Base-by-base conservation (phyloP, 2,888 invertebrate species). In the Bombylius discolor region DNA sequence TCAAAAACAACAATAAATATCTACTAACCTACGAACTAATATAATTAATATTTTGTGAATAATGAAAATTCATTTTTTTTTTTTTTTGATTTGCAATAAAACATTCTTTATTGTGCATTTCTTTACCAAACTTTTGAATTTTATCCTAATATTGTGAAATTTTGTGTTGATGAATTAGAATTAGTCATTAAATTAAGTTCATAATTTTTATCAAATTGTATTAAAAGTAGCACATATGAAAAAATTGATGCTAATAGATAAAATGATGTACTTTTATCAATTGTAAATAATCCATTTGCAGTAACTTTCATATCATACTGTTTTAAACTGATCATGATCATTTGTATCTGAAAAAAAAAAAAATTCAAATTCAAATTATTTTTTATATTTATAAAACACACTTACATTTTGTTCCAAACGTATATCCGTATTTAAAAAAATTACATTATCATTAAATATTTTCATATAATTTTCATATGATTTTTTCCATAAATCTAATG, bases 391-490 rank as follows among this genome's bases (percentile, higher is more conserved):
- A n/a, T 4, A 53, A 47, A 11, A 23, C 4, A 8, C 6, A 47
- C 33, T 47, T 48, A 56, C 56, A 48, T 48, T 12, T 47, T 47
- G 12, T 44, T 56, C 56, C 32, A 52, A 45, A 5, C 49, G 44
- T 5, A 14, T 13, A 48, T 56, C 48, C 7, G 48, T 33, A 4
- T 56, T 49, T 5, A 54, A 14, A 23, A 49, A 31, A 4, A 48
- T 23, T 5, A 47, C 5, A 42, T 42, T 4, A 11, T 42, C 12
- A 42, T 11, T 42, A 11, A 42, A 42, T 5, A 11, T 11, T 11
- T 42, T 42, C 11, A 42, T 42, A 42, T 11, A 42, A 42, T 42
- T 42, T 42, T 42, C 11, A 42, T 11, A 11, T 11, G 39, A 42
- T 42, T 42, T 42, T 42, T 42, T 42, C 7, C 11, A 42, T 42